Percentiles rank a stretch among this genome's conserved stretches.
These are phyloP conservation scores for Spea multiplicata DNA, from an alignment of 2,113 vertebrate species.

Conservation along the genomic window DNA sequence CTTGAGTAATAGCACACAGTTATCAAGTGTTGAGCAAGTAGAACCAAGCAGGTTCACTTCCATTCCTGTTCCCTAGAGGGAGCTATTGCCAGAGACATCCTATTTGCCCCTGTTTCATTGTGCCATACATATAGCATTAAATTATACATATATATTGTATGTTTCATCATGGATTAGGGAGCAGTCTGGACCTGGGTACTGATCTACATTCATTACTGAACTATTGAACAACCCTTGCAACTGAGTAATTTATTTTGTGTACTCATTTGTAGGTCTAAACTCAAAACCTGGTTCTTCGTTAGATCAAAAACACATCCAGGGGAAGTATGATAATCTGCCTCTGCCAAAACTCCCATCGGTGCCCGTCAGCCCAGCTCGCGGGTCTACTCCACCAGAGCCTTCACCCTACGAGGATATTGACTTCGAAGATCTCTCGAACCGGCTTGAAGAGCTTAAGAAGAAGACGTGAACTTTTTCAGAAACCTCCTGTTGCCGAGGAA, in stretches of 20 bases:
- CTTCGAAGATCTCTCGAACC: conserved; percentile 43
- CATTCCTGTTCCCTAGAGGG: too few relatives aligned
- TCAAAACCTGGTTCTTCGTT: not conserved
- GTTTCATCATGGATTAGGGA: too few relatives aligned
- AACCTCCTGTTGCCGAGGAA: not conserved
- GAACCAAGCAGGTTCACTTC: too few relatives aligned
- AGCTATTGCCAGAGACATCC: too few relatives aligned
- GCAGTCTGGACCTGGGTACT: too few relatives aligned
- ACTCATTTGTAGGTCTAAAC: conserved; percentile 5
- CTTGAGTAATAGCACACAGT: too few relatives aligned
- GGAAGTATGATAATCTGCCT: conserved; percentile 2
- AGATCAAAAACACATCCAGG: not conserved
- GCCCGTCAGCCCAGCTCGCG: not conserved
- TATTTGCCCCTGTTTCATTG: too few relatives aligned
- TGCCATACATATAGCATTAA: too few relatives aligned
- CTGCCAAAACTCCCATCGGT: conserved; percentile 33
- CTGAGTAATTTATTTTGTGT: not conserved
- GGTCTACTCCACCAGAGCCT: not conserved
- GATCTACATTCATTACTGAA: too few relatives aligned
- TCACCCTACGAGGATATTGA: conserved; percentile 37
- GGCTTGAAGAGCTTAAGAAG: conserved; percentile 25
- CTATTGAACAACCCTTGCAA: too few relatives aligned
- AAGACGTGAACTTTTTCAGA: conserved; percentile 9
- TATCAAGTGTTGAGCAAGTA: too few relatives aligned
- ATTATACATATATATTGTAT: too few relatives aligned